Evolutionary conservation across 2,888 invertebrate genomes (phyloP).

Genomic region (Zaprionus lineosus): DNA sequence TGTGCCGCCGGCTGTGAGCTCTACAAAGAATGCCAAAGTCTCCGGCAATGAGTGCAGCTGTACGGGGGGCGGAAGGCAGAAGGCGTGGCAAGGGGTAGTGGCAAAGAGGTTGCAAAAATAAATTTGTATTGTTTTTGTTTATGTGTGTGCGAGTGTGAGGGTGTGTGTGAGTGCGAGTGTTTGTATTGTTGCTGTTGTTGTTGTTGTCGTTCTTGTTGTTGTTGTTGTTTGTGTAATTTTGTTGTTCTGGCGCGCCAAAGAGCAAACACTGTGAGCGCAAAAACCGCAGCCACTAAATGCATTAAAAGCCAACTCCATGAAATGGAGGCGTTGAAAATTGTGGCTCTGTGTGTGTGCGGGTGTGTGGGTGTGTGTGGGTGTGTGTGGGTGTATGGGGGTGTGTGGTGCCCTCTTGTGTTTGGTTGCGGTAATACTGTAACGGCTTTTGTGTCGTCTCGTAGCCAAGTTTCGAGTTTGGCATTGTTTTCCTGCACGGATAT

Average conservation of each 20-base stretch:
- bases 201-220: slow-evolving; percentile 6
- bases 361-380: background rate
- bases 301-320: slow-evolving; percentile 64
- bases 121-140: slow-evolving; percentile 71
- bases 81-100: slow-evolving; percentile 14
- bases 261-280: slow-evolving; percentile 73
- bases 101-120: slow-evolving; percentile 46
- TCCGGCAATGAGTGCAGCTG: slow-evolving; percentile 23
- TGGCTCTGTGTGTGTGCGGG: slow-evolving; percentile 16
- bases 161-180: slow-evolving; percentile 19
- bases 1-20: slow-evolving; percentile 53
- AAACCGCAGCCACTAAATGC: slow-evolving; percentile 78
- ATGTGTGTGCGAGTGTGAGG: slow-evolving; percentile 20
- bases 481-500: slow-evolving; percentile 80
- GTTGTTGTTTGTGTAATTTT: too few relatives aligned
- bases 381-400: slow-evolving; percentile 3
- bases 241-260: slow-evolving; percentile 67
- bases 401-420: slow-evolving; percentile 30
- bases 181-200: background rate
- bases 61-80: background rate
- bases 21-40: slow-evolving; percentile 36
- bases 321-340: slow-evolving; percentile 53
- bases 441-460: slow-evolving; percentile 64
- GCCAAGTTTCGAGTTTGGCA: slow-evolving; percentile 69
- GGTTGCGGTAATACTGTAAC: slow-evolving; percentile 71